Base-by-base conservation (phyloP, 2,888 invertebrate genomes). In the Amblyjoppa fuscipennis region DNA sequence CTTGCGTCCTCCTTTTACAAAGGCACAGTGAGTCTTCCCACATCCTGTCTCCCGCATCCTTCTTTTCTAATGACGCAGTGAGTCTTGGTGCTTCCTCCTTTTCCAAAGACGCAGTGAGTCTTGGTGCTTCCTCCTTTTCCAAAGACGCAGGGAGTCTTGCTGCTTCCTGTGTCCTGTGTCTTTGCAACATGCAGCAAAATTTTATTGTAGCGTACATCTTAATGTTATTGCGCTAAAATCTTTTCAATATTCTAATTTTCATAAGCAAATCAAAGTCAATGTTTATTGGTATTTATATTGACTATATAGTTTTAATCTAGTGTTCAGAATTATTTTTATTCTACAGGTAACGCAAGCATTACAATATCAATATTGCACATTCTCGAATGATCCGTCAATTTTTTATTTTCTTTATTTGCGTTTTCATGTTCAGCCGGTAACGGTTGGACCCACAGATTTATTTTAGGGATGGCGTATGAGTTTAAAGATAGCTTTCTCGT, bases 401-500 rank as follows among this genome's bases (percentile, higher is more conserved):
- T 3, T 38, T 38, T 38, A 20, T 20, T 38, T 7, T 38, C 61
- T 61, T 74, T 64, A 64, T 75, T 75, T 49, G n/a, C 28, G 49
- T 64, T 49, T 64, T 49, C 20, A 31, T n/a, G 61, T 64, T 31
- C 45, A 28, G 25, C 38, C 28, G 38, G 73, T 28, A 59, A 41
- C 61, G 49, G 20, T 16, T 20, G 45, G 16, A 61, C n/a, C 16
- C n/a, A 4, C 16, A 61, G 13, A 64, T 64, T 64, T 75, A 75
- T 75, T 75, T 75, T 49, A 3, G 75, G 45, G 45, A 75, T 61
- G 20, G n/a, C 64, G 64, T 31, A 34, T 61, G 64, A 75, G n/a
- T 64, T 49, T 64, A 75, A 75, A 75, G 61, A 75, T 75, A 75
- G 75, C 61, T 59, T 59, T 59, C 49, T 25, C 49, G 34, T 20